Evolutionary conservation across 2,113 vertebrate genomes (phyloP).

Genomic region (Ahaetulla prasina): DNA sequence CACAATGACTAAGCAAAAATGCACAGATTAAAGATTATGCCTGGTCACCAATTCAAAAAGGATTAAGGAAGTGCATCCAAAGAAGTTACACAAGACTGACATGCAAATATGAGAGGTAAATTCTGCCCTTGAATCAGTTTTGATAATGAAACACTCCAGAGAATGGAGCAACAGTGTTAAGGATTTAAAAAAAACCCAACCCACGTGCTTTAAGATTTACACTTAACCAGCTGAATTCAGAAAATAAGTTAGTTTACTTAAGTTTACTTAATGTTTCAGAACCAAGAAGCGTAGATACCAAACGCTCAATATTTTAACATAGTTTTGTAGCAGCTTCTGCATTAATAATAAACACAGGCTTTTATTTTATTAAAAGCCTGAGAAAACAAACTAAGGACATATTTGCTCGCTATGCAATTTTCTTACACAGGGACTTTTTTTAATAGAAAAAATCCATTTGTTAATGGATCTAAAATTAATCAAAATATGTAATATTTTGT

Average conservation of each 20-base stretch:
- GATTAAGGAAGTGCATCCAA: conserved; percentile 19
- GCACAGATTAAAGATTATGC: conserved; percentile 39
- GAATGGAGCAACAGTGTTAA: neutral
- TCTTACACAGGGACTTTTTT: neutral
- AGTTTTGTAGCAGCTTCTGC: accelerated
- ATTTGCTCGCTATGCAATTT: neutral
- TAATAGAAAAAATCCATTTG: neutral
- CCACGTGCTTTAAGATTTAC: neutral
- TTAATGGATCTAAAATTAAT: neutral
- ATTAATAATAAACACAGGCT: neutral
- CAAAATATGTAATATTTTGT: neutral
- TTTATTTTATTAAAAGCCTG: neutral
- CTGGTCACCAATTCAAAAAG: conserved; percentile 28
- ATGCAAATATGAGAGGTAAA: conserved; percentile 26
- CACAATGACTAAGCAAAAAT: conserved; percentile 65
- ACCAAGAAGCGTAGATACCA: neutral
- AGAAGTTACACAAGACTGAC: conserved; percentile 43
- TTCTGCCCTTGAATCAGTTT: conserved; percentile 41
- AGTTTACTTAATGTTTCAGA: neutral
- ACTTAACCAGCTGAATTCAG: neutral
- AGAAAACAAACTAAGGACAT: neutral
- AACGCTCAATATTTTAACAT: neutral
- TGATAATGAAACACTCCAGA: conserved; percentile 1
- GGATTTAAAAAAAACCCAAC: neutral
- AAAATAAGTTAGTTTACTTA: neutral